Evolutionary conservation across 2,113 vertebrate genomes (phyloP).

Genomic region (Physeter macrocephalus): DNA sequence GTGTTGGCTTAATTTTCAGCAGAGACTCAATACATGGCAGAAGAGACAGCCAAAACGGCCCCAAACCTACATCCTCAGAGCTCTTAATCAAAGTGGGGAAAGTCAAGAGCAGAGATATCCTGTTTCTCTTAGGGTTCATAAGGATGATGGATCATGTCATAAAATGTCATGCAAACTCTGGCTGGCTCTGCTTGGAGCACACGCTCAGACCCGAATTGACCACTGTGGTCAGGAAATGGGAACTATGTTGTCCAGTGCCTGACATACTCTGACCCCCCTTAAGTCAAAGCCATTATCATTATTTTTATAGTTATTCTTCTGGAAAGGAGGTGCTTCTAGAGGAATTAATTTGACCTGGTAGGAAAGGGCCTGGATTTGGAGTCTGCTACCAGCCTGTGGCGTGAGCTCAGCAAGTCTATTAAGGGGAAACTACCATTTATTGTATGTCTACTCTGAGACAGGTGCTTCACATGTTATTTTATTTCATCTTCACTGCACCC

Average conservation of each 20-base stretch:
- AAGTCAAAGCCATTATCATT: background rate
- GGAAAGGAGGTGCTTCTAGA: background rate
- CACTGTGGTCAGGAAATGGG: background rate
- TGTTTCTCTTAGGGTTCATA: background rate
- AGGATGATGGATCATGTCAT: too few species aligned
- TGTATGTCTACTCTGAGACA: fast-evolving
- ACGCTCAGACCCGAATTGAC: too few species aligned
- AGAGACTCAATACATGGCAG: background rate
- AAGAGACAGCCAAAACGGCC: background rate
- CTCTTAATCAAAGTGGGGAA: background rate
- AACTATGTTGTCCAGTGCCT: background rate
- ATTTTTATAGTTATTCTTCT: background rate
- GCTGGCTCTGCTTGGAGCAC: background rate
- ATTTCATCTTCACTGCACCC: background rate
- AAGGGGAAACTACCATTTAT: background rate
- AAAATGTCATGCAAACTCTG: background rate
- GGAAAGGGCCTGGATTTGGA: background rate
- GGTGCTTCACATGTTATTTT: background rate
- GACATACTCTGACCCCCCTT: too few species aligned
- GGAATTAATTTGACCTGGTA: background rate
- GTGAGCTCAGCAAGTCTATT: background rate
- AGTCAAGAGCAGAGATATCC: background rate
- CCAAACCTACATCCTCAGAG: background rate
- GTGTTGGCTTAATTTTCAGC: background rate
- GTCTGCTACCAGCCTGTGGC: background rate